phyloP scores from a whole-genome alignment of 30 jellyfish, hydroid and myxozoan genomes.

The Aurelia sp. region DNA sequence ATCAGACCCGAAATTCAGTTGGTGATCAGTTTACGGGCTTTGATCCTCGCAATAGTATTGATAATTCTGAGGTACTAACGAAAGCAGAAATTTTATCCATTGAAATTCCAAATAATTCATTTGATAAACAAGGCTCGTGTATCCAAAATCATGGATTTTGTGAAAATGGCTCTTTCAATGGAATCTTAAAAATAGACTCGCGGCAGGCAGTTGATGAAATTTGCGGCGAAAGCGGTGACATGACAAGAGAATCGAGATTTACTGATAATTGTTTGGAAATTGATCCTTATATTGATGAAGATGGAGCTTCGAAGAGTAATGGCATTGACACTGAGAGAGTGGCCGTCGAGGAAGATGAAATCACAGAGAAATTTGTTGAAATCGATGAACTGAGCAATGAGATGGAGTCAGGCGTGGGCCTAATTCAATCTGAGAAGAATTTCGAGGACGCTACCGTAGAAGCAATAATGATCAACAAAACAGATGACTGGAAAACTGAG shows the following conservation, averaged over 20 bases:
- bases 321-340: neutral
- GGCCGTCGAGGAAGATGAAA: neutral
- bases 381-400: constrained; percentile 3
- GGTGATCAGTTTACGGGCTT: no score
- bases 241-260: neutral
- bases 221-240: neutral
- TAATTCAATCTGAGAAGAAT: neutral
- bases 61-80: neutral
- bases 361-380: neutral
- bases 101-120: neutral
- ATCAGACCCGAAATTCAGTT: neutral
- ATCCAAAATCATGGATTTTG: neutral
- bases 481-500: constrained; percentile 70
- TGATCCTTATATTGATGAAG: neutral
- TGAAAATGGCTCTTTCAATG: neutral
- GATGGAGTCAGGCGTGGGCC: neutral
- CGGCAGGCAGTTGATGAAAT: neutral
- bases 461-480: constrained; percentile 38
- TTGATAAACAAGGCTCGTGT: neutral
- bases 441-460: constrained; percentile 17
- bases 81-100: neutral
- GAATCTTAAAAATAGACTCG: neutral
- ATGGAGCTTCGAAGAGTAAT: neutral
- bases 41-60: neutral
- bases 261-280: neutral